A percentile compares a stretch with the other conserved stretches of the same genome.
These are phyloP conservation scores for Epirrhoe tristata DNA, from an alignment of 2,888 invertebrate genomes.

Conservation along the genomic window DNA sequence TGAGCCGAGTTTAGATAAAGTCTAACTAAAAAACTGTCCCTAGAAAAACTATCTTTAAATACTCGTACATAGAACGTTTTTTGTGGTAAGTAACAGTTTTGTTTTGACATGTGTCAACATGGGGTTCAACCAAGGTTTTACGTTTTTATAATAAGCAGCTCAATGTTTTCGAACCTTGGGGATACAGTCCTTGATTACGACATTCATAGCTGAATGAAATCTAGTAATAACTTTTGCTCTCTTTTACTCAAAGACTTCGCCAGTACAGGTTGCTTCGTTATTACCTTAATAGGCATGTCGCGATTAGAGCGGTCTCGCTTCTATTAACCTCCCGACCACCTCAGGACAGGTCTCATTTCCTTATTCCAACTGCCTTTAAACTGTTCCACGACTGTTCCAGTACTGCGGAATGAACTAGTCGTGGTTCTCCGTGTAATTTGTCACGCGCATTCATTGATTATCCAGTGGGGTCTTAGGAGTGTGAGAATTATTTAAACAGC, in stretches of 20 bases:
- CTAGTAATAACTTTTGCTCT: background rate
- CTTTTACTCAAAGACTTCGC: conserved; percentile 43
- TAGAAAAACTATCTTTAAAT: no score
- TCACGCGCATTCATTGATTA: conserved; percentile 32
- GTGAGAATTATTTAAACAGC: background rate
- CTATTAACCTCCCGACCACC: conserved; percentile 52
- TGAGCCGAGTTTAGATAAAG: no score
- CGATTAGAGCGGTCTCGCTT: conserved; percentile 47
- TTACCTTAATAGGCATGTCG: conserved; percentile 49
- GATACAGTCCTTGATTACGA: no score
- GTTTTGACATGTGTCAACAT: no score
- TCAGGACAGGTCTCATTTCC: conserved; percentile 47
- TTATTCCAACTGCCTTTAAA: conserved; percentile 46
- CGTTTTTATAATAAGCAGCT: no score
- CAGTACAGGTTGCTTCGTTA: conserved; percentile 46
- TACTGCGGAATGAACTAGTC: conserved; percentile 27
- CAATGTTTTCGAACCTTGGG: no score
- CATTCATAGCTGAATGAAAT: background rate
- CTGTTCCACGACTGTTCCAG: conserved; percentile 41
- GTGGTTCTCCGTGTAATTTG: conserved; percentile 23
- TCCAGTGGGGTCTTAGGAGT: conserved; percentile 17
- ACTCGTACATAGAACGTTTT: no score
- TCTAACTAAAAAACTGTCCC: no score
- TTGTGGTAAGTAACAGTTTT: no score
- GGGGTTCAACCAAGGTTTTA: no score